A percentile compares a stretch with the other conserved stretches of the same genome.
Evolutionary conservation across 2,888 invertebrate species (phyloP).

Genomic region (Schrankia costaestrigalis): DNA sequence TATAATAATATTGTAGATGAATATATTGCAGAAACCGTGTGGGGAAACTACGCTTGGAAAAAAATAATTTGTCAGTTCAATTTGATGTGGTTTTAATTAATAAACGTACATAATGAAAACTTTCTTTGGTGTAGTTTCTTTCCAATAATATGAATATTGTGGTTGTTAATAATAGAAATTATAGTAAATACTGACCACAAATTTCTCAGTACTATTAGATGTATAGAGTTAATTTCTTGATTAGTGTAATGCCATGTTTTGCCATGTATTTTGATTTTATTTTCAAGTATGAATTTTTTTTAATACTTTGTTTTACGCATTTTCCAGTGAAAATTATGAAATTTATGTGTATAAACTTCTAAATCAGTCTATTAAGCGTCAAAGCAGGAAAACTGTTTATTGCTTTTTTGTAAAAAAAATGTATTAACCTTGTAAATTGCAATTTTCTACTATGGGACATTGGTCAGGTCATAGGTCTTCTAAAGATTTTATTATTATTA

Average conservation of each 20-base stretch:
- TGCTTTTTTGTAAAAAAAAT: no score
- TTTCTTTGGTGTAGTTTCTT: constrained; percentile 75
- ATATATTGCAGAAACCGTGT: constrained; percentile 67
- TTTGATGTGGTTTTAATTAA: constrained; percentile 64
- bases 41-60: constrained; percentile 80
- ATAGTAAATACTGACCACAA: constrained; percentile 27
- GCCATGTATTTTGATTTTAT: constrained; percentile 14
- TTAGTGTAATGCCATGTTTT: constrained; percentile 28
- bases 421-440: no score
- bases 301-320: neutral
- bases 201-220: constrained; percentile 26
- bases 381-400: no score
- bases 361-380: no score
- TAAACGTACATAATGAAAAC: constrained; percentile 48
- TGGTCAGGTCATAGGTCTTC: no score
- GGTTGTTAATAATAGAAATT: constrained; percentile 45
- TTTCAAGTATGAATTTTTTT: neutral
- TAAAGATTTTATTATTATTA: no score
- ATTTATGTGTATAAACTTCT: no score
- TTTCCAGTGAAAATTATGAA: constrained; percentile 1
- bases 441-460: no score
- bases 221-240: constrained; percentile 19
- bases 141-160: constrained; percentile 56
- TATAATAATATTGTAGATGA: constrained; percentile 31
- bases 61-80: constrained; percentile 68